phyloP scores from a whole-genome alignment of 2,888 invertebrate genomes.

The Macropis europaea region DNA sequence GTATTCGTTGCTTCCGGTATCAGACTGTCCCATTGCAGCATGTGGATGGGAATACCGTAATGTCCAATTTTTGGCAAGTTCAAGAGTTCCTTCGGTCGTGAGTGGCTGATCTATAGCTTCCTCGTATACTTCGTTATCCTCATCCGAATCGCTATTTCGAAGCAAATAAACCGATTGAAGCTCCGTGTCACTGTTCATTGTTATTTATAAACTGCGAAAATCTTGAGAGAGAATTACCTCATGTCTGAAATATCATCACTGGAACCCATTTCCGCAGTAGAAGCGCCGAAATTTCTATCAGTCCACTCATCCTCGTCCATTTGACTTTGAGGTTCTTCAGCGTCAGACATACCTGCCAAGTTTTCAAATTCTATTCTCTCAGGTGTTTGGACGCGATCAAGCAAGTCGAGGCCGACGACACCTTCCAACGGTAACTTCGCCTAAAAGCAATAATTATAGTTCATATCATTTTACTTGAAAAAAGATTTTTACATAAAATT shows the following conservation, averaged over 20 bases:
- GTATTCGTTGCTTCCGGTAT: constrained; percentile 81
- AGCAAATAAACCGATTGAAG: constrained; percentile 1
- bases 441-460: constrained; percentile 55
- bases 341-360: constrained; percentile 84
- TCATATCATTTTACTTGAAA: background rate
- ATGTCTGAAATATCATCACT: constrained; percentile 84
- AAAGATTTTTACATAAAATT: background rate
- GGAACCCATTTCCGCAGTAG: constrained; percentile 86
- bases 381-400: constrained; percentile 85
- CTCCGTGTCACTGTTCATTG: too few species aligned
- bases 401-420: constrained; percentile 81
- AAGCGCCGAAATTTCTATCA: constrained; percentile 93
- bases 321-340: constrained; percentile 86
- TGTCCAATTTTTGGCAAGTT: constrained; percentile 87
- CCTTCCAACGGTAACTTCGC: constrained; percentile 77
- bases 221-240: constrained; percentile 74
- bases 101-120: constrained; percentile 85
- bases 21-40: constrained; percentile 73
- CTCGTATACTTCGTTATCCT: constrained; percentile 85
- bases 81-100: constrained; percentile 85
- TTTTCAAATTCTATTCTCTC: constrained; percentile 91
- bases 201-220: background rate
- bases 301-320: constrained; percentile 98
- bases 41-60: constrained; percentile 81
- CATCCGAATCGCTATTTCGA: constrained; percentile 83